Conservation (phyloP, 2,888 invertebrate species). For the Andrena bucephala region DNA sequence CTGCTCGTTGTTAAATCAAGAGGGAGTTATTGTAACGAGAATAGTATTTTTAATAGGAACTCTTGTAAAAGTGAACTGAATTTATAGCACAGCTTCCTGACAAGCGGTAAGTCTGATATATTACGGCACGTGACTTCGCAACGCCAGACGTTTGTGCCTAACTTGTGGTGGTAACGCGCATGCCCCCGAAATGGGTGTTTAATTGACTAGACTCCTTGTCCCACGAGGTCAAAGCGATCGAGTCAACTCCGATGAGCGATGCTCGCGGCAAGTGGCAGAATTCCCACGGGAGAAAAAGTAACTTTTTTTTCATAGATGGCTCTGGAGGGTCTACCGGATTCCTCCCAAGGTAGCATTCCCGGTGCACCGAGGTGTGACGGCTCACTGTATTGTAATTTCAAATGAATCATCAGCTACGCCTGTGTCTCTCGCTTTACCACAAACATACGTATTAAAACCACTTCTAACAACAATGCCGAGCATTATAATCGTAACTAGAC, state of each 20-base stretch:
- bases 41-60: no score
- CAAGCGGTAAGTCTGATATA: not conserved
- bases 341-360: slow-evolving; percentile 20
- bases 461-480: no score
- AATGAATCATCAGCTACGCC: slow-evolving; percentile 8
- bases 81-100: slow-evolving; percentile 13
- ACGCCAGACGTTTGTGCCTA: not conserved
- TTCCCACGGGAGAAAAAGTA: slow-evolving; percentile 35
- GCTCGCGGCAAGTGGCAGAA: not conserved
- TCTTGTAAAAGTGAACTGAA: not conserved
- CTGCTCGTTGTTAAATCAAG: not conserved
- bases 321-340: not conserved
- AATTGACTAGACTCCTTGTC: slow-evolving; percentile 27
- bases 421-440: not conserved
- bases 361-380: slow-evolving; percentile 33
- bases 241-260: slow-evolving; percentile 1
- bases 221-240: slow-evolving; percentile 24
- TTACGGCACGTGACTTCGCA: slow-evolving; percentile 14
- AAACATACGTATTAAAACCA: no score
- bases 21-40: no score
- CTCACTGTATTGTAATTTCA: slow-evolving; percentile 29
- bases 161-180: not conserved
- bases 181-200: slow-evolving; percentile 20
- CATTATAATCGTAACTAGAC: no score
- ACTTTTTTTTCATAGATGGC: slow-evolving; percentile 12